Base-by-base conservation (phyloP, 2,888 invertebrate genomes). In the Synanthedon formicaeformis region DNA sequence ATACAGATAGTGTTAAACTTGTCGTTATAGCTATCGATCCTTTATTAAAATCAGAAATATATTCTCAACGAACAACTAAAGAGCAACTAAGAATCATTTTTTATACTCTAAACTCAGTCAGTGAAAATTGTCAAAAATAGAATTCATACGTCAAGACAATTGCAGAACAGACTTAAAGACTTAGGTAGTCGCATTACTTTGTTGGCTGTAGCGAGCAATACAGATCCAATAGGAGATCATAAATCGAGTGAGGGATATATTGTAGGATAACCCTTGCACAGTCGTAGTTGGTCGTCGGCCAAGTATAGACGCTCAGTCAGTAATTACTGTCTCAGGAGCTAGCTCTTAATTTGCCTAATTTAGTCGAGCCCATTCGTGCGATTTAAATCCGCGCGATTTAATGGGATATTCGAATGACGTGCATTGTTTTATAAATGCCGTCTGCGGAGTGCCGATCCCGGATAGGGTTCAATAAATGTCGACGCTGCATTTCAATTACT, bases 311-410 rank as follows among this genome's bases (percentile, higher is more conserved):
- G 71, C 71, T 69, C 74, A 69, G 75, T 69, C 75, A 69, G 75
- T 83, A 84, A 86, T 85, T 83, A 81, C 83, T 75, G 75, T 76
- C 80, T 77, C 82, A 80, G 77, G 76, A 78, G 73, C 73, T 66
- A 68, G 67, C 73, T 83, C 84, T 83, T 84, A 83, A 87, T 86
- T 86, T 83, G 81, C 81, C 80, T 84, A 85, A 87, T 86, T 83
- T 80, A 75, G 78, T 75, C 75, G 66, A 74, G 69, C 73, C 73
- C 71, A 69, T 69, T 75, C 67, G 65, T 68, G 67, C 66, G 69
- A 72, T 76, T 77, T 80, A 80, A 82, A 81, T 81, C 34, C 81
- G 76, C 67, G 66, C 75, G 72, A 73, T 80, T 82, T 81, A 86
- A 83, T 83, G 78, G 81, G 73, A 75, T 77, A 78, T 81, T 75